Evolutionary conservation across 1,140 invertebrate genomes (phyloP).

Genomic region (Drosophila kanapiae): DNA sequence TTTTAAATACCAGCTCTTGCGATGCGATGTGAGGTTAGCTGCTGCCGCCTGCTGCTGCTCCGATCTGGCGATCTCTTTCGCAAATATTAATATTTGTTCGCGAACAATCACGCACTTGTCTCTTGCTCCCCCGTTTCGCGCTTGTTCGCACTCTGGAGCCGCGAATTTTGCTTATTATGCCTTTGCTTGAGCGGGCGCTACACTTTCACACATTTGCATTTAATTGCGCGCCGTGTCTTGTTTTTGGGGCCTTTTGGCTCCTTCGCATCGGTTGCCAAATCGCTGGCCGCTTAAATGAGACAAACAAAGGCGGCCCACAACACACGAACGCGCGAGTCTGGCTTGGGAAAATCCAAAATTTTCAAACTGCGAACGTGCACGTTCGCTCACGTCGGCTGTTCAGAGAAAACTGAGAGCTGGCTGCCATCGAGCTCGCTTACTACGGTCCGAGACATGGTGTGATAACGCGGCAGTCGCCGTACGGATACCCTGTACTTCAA

Average conservation of each 20-base stretch:
- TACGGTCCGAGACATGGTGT: not conserved
- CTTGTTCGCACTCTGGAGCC: conserved; percentile 46
- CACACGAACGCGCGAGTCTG: conserved; percentile 54
- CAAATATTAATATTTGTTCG: conserved; percentile 42
- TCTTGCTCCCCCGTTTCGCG: conserved; percentile 14
- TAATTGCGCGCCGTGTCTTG: conserved; percentile 66
- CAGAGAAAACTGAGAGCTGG: conserved; percentile 47
- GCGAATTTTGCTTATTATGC: conserved; percentile 30
- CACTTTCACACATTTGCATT: conserved; percentile 82
- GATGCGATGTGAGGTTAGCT: conserved; percentile 47
- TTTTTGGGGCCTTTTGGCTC: conserved; percentile 39
- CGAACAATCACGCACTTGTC: conserved; percentile 37
- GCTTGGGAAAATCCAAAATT: conserved; percentile 27
- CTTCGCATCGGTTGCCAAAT: conserved; percentile 72
- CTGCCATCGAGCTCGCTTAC: not conserved
- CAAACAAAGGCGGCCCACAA: conserved; percentile 46
- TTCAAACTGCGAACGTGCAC: conserved; percentile 30
- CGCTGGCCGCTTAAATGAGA: conserved; percentile 49
- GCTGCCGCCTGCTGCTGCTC: conserved; percentile 4
- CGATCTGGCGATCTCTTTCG: conserved; percentile 20
- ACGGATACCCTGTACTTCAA: not conserved
- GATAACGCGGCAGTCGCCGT: not conserved
- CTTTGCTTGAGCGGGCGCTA: conserved; percentile 37
- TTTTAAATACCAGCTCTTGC: conserved; percentile 50
- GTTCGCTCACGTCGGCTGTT: conserved; percentile 40